Evolutionary conservation across 2,113 vertebrate species (phyloP).

Genomic region (Xiphophorus hellerii): DNA sequence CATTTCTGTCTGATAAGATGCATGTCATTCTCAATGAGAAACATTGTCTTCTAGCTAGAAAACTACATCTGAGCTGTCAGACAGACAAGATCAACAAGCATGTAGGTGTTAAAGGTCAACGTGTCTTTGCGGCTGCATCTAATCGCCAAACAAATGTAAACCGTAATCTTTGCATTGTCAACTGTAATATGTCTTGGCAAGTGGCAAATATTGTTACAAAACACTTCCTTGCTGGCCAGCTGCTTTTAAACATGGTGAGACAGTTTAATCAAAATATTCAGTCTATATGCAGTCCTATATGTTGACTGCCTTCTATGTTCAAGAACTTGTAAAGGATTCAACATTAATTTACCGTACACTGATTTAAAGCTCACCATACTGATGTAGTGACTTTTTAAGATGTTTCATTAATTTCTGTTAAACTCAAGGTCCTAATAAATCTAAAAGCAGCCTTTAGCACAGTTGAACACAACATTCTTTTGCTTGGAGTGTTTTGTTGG

Average conservation of each 20-base stretch:
- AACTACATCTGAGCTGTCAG: slow-evolving; percentile 24
- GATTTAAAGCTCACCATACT: too few species aligned
- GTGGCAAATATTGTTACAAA: not conserved
- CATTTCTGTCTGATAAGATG: slow-evolving; percentile 4
- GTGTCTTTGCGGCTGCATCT: slow-evolving; percentile 10
- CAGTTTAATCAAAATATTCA: not conserved
- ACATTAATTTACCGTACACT: too few species aligned
- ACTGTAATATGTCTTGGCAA: not conserved
- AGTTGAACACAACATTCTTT: not conserved
- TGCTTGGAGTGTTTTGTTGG: not conserved
- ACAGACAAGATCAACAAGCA: not conserved
- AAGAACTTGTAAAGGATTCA: not conserved
- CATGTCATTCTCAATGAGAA: not conserved
- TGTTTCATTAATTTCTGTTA: too few species aligned
- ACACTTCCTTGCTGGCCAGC: not conserved
- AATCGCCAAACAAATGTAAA: not conserved
- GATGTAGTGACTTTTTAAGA: too few species aligned
- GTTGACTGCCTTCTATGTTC: not conserved
- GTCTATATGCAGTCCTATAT: not conserved
- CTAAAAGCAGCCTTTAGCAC: not conserved
- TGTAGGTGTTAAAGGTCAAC: slow-evolving; percentile 19
- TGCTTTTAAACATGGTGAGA: not conserved
- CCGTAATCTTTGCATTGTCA: not conserved
- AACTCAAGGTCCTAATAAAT: not conserved
- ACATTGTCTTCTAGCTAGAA: not conserved